Percentiles rank a stretch among this genome's conserved stretches.
These are phyloP conservation scores for Podarcis muralis DNA, from an alignment of 2,113 vertebrate species.

Conservation along the genomic window DNA sequence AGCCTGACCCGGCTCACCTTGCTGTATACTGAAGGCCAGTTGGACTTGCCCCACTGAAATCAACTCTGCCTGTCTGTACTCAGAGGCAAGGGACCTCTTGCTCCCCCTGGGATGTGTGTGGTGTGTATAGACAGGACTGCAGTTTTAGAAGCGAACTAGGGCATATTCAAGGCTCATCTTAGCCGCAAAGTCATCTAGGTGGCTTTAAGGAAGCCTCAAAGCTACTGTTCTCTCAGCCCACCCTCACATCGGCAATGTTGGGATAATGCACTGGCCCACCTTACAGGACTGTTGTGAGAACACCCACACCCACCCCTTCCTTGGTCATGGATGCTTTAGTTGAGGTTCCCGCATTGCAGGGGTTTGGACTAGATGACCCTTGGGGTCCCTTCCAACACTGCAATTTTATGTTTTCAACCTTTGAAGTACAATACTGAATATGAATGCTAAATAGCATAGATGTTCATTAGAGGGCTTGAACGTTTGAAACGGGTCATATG, in stretches of 20 bases:
- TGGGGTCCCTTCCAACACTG: too few relatives aligned
- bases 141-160: background rate
- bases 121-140: background rate
- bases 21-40: background rate
- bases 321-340: too few relatives aligned
- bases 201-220: background rate
- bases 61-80: background rate
- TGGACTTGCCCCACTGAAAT: background rate
- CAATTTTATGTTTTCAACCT: too few relatives aligned
- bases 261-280: background rate
- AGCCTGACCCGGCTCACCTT: background rate
- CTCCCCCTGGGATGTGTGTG: too few relatives aligned
- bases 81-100: background rate
- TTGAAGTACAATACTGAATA: too few relatives aligned
- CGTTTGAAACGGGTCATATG: background rate
- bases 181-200: background rate
- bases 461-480: background rate
- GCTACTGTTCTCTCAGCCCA: background rate
- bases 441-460: too few relatives aligned
- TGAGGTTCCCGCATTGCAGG: too few relatives aligned
- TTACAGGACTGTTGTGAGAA: background rate
- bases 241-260: too few relatives aligned
- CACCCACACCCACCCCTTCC: too few relatives aligned
- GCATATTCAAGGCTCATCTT: background rate
- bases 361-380: too few relatives aligned